Base-by-base conservation (phyloP, 1,140 invertebrate species). In the Medauroidea extradentata region DNA sequence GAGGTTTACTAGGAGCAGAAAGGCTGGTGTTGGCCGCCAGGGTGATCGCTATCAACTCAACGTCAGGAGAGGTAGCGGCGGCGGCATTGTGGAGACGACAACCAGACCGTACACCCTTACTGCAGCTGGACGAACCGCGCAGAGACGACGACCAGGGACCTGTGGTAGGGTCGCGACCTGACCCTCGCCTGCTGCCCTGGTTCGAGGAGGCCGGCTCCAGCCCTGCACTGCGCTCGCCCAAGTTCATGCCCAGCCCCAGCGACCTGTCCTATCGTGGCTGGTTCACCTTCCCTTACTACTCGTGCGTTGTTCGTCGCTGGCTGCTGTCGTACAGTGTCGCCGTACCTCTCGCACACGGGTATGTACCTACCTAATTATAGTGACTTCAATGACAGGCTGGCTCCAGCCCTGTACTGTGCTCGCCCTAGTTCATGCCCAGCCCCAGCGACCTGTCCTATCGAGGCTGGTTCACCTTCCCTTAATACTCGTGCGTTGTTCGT, bases 281-380 rank as follows among this genome's bases (percentile, higher is more conserved):
- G 83, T 92, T 89, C 89, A 91, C 87, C 9, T 84, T 81, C 63
- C 88, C 89, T 3, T 91, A 91, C 69, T 90, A 85, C 67, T 88
- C 86, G 39, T 92, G 89, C 73, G 77, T 81, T 42, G 78, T 78
- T 8, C 79, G 81, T 51, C 78, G 82, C 43, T 92, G 89, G 89
- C 73, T 90, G 34, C 78, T 91, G 39, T 90, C 89, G 4, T 91
- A 91, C 68, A 89, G 85, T 59, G 84, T 89, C 8, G 81, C 86
- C 16, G 82, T 90, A 56, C 79, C 85, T 41, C 81, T 84, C 19
- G 76, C 83, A 69, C 81, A 82, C 61, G 81, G 81, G 79, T 81
- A 69, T 68, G 69, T 71, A n/a, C n/a, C n/a, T n/a, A n/a, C n/a
- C n/a, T n/a, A n/a, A n/a, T n/a, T n/a, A n/a, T n/a, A n/a, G n/a